phyloP scores from a whole-genome alignment of 2,113 vertebrate species.

The Phyllostomus discolor region DNA sequence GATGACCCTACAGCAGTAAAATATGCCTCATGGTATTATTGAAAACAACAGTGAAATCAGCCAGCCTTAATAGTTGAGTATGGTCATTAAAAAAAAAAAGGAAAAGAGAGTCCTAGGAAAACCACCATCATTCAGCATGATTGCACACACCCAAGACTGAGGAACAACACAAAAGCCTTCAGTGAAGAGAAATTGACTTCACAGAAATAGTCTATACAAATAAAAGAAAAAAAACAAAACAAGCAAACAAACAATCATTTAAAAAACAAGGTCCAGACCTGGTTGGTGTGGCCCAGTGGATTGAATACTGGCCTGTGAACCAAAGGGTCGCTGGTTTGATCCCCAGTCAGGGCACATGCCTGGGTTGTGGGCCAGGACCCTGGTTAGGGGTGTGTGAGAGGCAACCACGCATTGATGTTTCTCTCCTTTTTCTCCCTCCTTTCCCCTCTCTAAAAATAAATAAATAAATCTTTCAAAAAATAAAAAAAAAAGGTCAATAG shows the following conservation, averaged over 20 bases:
- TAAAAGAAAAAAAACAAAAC: background rate
- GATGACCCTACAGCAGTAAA: background rate
- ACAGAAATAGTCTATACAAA: background rate
- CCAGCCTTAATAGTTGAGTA: background rate
- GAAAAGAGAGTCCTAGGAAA: background rate
- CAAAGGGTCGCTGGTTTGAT: too few relatives aligned
- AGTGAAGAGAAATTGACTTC: background rate
- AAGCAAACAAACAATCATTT: background rate
- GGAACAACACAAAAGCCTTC: background rate
- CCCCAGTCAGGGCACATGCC: too few relatives aligned
- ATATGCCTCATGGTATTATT: background rate
- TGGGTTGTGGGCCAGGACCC: too few relatives aligned
- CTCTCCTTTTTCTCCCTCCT: too few relatives aligned
- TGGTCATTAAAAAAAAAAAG: background rate
- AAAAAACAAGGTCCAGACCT: background rate
- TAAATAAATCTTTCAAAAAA: too few relatives aligned
- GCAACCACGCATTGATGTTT: too few relatives aligned
- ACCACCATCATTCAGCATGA: background rate
- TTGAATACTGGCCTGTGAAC: too few relatives aligned
- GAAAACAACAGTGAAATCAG: slow-evolving; percentile 6
- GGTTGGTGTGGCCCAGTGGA: too few relatives aligned
- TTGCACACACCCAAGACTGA: background rate
- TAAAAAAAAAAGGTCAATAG: background rate
- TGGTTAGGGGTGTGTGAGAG: too few relatives aligned
- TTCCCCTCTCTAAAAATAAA: too few relatives aligned